Conservation (phyloP, 2,797 vertebrate species). For the Oceanodroma leucorhoa region DNA sequence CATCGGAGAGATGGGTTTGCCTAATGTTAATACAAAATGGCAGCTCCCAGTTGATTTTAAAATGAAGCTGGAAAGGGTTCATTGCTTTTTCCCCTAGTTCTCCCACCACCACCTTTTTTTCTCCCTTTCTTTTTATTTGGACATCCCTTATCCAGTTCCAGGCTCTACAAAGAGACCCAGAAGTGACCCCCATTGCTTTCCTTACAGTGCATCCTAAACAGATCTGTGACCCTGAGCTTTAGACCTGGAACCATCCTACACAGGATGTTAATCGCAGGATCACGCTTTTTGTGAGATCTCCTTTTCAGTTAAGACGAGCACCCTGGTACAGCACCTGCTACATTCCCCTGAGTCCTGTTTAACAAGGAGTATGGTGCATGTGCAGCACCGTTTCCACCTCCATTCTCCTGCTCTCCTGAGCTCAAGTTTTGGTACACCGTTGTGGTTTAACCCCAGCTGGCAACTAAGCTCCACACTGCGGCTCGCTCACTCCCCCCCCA, state of each 20-base stretch:
- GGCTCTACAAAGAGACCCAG: not conserved
- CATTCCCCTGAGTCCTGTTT: not conserved
- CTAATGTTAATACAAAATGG: not conserved
- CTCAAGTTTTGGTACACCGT: not conserved
- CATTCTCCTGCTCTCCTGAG: not conserved
- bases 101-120: not conserved
- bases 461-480: too few relatives aligned
- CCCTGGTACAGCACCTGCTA: not conserved
- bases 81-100: not conserved
- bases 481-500: too few relatives aligned
- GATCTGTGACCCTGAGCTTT: rapidly evolving
- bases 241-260: not conserved
- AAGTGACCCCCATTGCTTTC: not conserved
- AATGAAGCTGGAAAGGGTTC: not conserved
- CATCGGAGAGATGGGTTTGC: not conserved
- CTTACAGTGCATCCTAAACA: not conserved
- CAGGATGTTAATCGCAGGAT: not conserved
- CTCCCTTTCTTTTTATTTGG: not conserved
- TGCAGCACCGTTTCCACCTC: not conserved
- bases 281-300: not conserved
- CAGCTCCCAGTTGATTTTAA: not conserved
- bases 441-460: too few relatives aligned
- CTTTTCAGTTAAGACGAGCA: rapidly evolving
- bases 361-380: not conserved
- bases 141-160: not conserved